A percentile compares a stretch with the other conserved stretches of the same genome.
phyloP scores from a whole-genome alignment of 2,113 vertebrate genomes.

The Paralichthys olivaceus region DNA sequence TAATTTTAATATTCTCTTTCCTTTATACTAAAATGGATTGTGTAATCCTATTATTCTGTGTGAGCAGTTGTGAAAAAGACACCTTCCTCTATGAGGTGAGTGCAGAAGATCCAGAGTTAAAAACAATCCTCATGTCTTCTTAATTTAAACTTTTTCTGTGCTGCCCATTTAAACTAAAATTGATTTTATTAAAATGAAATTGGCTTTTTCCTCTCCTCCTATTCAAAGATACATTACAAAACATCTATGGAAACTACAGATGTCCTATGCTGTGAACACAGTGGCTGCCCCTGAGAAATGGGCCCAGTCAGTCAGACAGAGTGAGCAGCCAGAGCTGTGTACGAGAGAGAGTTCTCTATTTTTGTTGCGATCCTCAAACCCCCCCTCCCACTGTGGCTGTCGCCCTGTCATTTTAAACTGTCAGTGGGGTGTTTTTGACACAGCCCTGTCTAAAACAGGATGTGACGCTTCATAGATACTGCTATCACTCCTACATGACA shows the following conservation, averaged over 20 bases:
- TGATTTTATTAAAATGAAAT: background rate
- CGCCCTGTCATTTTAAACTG: constrained; percentile 62
- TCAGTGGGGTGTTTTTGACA: constrained; percentile 57
- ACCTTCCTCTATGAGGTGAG: background rate
- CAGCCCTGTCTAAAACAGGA: constrained; percentile 57
- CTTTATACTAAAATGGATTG: background rate
- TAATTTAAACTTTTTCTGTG: background rate
- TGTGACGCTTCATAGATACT: constrained; percentile 64
- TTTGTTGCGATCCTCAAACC: constrained; percentile 48
- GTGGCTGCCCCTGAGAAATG: background rate
- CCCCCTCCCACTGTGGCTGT: constrained; percentile 45
- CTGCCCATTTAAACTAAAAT: background rate
- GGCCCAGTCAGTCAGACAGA: constrained; percentile 8
- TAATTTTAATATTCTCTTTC: background rate
- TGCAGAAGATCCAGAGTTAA: background rate
- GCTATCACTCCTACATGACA: constrained; percentile 75
- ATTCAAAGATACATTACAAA: background rate
- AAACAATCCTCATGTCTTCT: background rate
- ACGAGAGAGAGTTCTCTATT: constrained; percentile 23
- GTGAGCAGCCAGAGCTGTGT: constrained; percentile 10
- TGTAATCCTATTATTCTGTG: background rate
- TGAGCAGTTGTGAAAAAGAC: background rate
- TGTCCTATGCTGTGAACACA: constrained; percentile 4
- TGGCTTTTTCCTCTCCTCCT: background rate
- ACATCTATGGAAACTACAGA: background rate